Conservation (phyloP, 2,888 invertebrate species). For the Coecobrya sp. region DNA sequence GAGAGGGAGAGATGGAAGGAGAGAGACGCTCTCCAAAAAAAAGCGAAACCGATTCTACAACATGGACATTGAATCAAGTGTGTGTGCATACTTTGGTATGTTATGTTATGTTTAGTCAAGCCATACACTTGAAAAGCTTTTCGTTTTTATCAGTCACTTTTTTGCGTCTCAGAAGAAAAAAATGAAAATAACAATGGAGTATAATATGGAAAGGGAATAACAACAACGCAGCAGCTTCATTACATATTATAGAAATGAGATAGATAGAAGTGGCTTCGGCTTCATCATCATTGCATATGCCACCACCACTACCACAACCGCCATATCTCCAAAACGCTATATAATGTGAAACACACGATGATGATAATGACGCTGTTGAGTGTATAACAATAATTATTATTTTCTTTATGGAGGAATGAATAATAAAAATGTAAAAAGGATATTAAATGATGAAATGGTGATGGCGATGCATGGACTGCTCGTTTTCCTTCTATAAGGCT, state of each 20-base stretch:
- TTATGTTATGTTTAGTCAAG: background rate
- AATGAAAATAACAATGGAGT: conserved; percentile 11
- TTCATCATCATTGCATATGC: background rate
- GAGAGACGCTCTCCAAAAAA: background rate
- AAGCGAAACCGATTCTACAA: background rate
- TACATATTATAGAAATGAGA: background rate
- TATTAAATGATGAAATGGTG: background rate
- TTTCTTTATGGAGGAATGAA: conserved; percentile 47
- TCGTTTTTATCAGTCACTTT: background rate
- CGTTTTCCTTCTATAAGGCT: too few relatives aligned
- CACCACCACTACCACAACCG: background rate
- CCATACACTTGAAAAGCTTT: background rate
- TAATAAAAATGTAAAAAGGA: conserved; percentile 2
- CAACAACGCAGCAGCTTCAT: background rate
- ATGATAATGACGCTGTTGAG: conserved; percentile 12
- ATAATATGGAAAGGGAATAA: conserved; percentile 12
- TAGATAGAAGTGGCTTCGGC: background rate
- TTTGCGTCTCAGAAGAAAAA: conserved; percentile 46
- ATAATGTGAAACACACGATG: conserved; percentile 21
- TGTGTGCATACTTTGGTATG: background rate
- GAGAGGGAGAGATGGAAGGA: background rate
- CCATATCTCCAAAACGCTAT: background rate
- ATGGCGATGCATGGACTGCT: background rate
- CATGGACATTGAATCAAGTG: background rate
- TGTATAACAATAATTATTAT: conserved; percentile 26